Evolutionary conservation across 2,797 vertebrate species (phyloP).

Genomic region (Serranus cabrilla): DNA sequence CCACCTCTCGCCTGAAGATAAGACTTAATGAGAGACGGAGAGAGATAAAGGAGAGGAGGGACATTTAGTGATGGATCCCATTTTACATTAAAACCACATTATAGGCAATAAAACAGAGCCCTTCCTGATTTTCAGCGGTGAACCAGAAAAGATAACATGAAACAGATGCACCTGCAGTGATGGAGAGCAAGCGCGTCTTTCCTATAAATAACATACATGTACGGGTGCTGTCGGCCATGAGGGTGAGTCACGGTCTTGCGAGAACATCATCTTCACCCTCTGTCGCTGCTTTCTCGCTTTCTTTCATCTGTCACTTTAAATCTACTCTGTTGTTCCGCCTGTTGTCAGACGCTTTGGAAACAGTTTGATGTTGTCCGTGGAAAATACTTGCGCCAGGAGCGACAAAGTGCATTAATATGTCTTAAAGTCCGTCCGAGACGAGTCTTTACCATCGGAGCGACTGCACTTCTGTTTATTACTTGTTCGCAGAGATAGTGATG

Average conservation of each 20-base stretch:
- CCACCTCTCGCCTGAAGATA: constrained; percentile 67
- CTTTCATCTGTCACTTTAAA: constrained; percentile 75
- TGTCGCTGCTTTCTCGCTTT: constrained; percentile 39
- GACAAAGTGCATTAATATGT: constrained; percentile 16
- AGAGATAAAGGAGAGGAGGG: constrained; percentile 49
- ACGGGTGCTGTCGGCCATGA: constrained; percentile 67
- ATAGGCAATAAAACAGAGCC: not conserved
- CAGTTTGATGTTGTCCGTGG: constrained; percentile 53
- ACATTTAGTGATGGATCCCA: constrained; percentile 16
- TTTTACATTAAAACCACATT: constrained; percentile 25
- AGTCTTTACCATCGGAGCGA: constrained; percentile 21
- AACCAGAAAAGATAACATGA: constrained; percentile 1
- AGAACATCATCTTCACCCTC: constrained; percentile 66
- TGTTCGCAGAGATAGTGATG: not conserved
- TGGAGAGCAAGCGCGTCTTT: constrained; percentile 28
- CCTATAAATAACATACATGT: constrained; percentile 74
- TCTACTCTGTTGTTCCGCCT: constrained; percentile 49
- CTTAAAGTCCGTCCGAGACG: constrained; percentile 10
- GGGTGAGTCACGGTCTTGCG: constrained; percentile 75
- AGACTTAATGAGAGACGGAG: constrained; percentile 78
- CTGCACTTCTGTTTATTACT: not conserved
- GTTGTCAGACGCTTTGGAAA: constrained; percentile 57
- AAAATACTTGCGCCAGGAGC: constrained; percentile 38
- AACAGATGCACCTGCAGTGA: constrained; percentile 46
- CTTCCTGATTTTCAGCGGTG: not conserved